Base-by-base conservation (phyloP, 2,797 vertebrate species). In the Hyperoplus lanceolatus region DNA sequence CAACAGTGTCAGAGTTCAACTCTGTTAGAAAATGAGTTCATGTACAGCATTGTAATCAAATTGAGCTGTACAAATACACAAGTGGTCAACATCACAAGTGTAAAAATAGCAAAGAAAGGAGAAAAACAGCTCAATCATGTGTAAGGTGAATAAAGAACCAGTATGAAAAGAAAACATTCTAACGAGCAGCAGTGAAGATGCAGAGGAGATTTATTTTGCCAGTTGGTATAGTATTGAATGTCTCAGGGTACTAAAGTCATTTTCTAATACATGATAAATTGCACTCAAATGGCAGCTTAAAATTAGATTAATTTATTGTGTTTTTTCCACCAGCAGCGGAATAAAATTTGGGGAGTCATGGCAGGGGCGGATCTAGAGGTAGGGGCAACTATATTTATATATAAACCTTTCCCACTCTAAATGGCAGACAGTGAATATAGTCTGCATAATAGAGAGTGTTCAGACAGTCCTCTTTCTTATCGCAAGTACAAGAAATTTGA, bases 61-160 rank as follows among this genome's bases (percentile, higher is more conserved):
- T 46, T 75, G 18, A 74, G 66, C 53, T 54, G 2, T 21, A 64
- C 29, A 57, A 55, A 57, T 53, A 64, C 41, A 68, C 29, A 49
- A 66, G 66, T 77, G 45, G 41, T 55, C 41, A 38, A 64, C 59
- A 15, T 73, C 49, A 66, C 41, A 21, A 45, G 63, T 46, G 43
- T 42, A 57, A 18, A 64, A 43, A 65, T 7, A 63, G 59, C 14
- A 75, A 53, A 62, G n/a, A 46, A 70, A 58, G 18, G 12, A 10
- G 11, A 39, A 46, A 61, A 65, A 11, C 3, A 9, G 13, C 29
- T 5, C 15, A 8, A 4, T 65, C 14, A 50, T 54, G 58, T 65
- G 21, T 41, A 60, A 64, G 51, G 54, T 79, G 42, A 79, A 63
- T 16, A 60, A 73, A 38, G 36, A 71, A 43, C 59, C 36, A 43